Conservation (phyloP, 2,797 vertebrate species). For the Poeciliopsis presidionis region DNA sequence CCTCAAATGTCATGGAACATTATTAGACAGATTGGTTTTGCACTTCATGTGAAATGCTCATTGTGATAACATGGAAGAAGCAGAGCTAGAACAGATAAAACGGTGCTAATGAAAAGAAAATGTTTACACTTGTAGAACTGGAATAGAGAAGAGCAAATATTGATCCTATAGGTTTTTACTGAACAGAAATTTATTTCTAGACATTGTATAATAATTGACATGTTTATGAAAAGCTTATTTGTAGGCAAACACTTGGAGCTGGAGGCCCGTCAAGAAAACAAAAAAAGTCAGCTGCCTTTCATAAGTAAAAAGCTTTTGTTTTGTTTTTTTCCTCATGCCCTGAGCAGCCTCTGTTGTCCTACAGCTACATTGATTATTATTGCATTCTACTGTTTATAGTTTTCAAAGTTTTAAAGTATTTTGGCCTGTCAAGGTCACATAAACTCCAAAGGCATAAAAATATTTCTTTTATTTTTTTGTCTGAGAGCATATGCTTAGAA, state of each 20-base stretch:
- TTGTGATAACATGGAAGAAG: slow-evolving; percentile 11
- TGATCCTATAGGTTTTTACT: slow-evolving; percentile 40
- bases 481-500: slow-evolving; percentile 28
- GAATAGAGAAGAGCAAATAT: slow-evolving; percentile 45
- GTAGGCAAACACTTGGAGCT: slow-evolving; percentile 42
- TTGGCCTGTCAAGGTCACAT: slow-evolving; percentile 50
- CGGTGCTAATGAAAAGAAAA: slow-evolving; percentile 34
- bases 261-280: slow-evolving; percentile 34
- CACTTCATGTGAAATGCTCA: slow-evolving; percentile 36
- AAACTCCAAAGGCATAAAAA: slow-evolving; percentile 32
- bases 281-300: slow-evolving; percentile 39
- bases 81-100: slow-evolving; percentile 26
- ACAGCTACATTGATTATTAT: slow-evolving; percentile 30
- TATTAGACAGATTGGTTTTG: slow-evolving; percentile 18
- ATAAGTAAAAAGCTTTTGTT: slow-evolving; percentile 25
- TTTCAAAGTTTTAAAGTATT: slow-evolving; percentile 30
- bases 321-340: slow-evolving; percentile 13
- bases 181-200: slow-evolving; percentile 40
- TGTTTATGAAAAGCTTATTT: slow-evolving; percentile 44
- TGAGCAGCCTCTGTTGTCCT: slow-evolving; percentile 18
- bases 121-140: slow-evolving; percentile 19
- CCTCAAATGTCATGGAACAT: slow-evolving; percentile 36
- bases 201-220: slow-evolving; percentile 57
- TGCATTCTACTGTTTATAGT: slow-evolving; percentile 38
- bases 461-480: slow-evolving; percentile 29